Conservation (phyloP, 2,797 vertebrate species). For the Sparus aurata region DNA sequence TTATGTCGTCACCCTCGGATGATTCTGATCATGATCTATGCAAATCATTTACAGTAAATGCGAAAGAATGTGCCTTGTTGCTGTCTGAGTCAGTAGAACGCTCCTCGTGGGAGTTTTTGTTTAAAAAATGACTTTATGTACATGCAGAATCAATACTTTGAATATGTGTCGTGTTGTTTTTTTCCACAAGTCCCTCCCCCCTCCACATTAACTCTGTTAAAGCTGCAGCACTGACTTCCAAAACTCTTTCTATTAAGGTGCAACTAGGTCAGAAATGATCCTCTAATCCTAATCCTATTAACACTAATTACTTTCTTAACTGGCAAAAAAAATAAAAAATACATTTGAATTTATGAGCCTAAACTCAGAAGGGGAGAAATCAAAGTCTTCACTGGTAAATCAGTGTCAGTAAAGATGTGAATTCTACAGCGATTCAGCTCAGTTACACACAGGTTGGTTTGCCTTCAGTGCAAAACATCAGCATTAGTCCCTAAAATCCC, state of each 20-base stretch:
- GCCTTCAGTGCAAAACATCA: neutral
- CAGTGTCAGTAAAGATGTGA: neutral
- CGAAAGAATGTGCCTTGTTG: neutral
- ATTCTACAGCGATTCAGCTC: neutral
- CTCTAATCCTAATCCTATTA: slow-evolving; percentile 39
- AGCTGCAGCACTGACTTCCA: neutral
- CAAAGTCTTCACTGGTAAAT: neutral
- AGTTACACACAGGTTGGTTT: neutral
- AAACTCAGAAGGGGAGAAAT: neutral
- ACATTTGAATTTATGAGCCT: neutral
- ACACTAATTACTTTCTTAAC: slow-evolving; percentile 26
- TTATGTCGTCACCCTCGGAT: slow-evolving; percentile 3
- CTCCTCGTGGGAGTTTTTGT: neutral
- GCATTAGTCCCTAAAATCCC: neutral
- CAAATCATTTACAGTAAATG: slow-evolving; percentile 38
- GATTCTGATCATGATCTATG: slow-evolving; percentile 22
- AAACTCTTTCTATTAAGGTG: slow-evolving; percentile 17
- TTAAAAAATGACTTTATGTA: neutral
- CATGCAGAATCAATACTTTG: neutral
- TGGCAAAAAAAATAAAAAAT: slow-evolving; percentile 17
- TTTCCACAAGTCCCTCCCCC: neutral
- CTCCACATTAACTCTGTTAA: neutral
- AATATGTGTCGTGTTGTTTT: neutral
- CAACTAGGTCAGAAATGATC: slow-evolving; percentile 42
- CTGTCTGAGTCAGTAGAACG: neutral